Conservation (phyloP, 2,797 vertebrate species). For the Rhinella marina region DNA sequence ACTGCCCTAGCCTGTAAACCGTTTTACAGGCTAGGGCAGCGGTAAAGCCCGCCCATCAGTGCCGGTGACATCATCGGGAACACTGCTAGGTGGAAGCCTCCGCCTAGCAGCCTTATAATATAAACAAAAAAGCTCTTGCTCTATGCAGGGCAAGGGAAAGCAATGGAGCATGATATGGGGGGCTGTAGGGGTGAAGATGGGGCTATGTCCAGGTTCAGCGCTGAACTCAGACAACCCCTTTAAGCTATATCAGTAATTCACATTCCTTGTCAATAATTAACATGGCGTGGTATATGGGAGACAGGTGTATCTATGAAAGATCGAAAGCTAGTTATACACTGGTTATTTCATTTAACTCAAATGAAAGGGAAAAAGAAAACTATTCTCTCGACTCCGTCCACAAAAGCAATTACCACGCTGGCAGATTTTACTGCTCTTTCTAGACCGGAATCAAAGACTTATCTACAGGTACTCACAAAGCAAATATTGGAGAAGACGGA, state of each 20-base stretch:
- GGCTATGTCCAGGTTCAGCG: too few relatives aligned
- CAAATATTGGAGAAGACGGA: slow-evolving; percentile 59
- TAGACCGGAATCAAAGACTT: slow-evolving; percentile 56
- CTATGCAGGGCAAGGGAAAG: too few relatives aligned
- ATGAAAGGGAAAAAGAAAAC: slow-evolving; percentile 13
- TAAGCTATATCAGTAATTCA: not conserved
- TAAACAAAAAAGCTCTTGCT: too few relatives aligned
- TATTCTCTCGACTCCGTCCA: slow-evolving; percentile 23
- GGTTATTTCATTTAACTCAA: slow-evolving; percentile 33
- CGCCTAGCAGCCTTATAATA: too few relatives aligned
- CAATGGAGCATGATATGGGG: too few relatives aligned
- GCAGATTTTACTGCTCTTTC: slow-evolving; percentile 47
- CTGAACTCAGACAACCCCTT: not conserved
- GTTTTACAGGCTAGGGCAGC: too few relatives aligned
- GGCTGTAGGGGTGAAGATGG: too few relatives aligned
- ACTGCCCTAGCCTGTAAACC: too few relatives aligned
- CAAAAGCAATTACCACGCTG: slow-evolving; percentile 30
- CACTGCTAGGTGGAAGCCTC: too few relatives aligned
- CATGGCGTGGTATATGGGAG: slow-evolving; percentile 3
- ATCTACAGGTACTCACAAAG: slow-evolving; percentile 55
- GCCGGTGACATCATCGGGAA: too few relatives aligned
- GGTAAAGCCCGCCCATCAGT: too few relatives aligned
- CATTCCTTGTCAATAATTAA: slow-evolving; percentile 42
- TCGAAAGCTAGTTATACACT: slow-evolving; percentile 12
- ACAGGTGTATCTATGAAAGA: not conserved